Percentiles rank a stretch among this genome's conserved stretches.
These are phyloP conservation scores for Smithornis capensis DNA, from an alignment of 2,113 vertebrate species.

Conservation along the genomic window DNA sequence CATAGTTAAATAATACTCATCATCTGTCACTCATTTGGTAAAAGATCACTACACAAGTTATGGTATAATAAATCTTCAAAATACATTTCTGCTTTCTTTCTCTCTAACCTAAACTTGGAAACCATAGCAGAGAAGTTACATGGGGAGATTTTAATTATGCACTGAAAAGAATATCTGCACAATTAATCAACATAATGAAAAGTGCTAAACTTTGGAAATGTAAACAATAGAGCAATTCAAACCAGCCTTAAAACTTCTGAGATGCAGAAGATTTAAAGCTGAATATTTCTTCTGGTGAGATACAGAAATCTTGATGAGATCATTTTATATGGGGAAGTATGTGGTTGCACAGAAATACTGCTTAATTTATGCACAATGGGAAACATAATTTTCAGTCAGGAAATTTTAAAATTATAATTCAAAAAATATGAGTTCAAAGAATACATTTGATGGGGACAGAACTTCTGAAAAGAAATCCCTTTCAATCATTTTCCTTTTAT, in stretches of 20 bases:
- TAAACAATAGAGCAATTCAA: not conserved
- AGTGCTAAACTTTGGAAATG: not conserved
- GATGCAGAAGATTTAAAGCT: not conserved
- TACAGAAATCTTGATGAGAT: not conserved
- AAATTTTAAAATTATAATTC: not conserved
- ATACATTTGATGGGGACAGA: not conserved
- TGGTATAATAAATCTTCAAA: not conserved
- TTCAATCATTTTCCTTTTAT: not conserved
- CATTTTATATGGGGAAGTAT: not conserved
- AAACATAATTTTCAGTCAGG: not conserved
- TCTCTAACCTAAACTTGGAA: not conserved
- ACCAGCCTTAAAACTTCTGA: not conserved
- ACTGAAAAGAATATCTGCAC: not conserved
- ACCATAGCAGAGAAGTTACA: not conserved
- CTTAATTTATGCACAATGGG: not conserved
- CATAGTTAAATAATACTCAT: not conserved
- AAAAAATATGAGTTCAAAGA: not conserved
- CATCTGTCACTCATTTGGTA: not conserved
- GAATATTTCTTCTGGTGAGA: not conserved
- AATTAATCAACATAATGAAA: not conserved
- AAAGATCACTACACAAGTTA: not conserved
- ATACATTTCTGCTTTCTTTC: not conserved
- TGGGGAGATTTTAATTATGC: conserved; percentile 1
- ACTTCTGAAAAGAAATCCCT: not conserved
- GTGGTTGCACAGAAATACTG: not conserved